phyloP scores from a whole-genome alignment of 2,888 invertebrate species.

The Drosophila bunnanda region DNA sequence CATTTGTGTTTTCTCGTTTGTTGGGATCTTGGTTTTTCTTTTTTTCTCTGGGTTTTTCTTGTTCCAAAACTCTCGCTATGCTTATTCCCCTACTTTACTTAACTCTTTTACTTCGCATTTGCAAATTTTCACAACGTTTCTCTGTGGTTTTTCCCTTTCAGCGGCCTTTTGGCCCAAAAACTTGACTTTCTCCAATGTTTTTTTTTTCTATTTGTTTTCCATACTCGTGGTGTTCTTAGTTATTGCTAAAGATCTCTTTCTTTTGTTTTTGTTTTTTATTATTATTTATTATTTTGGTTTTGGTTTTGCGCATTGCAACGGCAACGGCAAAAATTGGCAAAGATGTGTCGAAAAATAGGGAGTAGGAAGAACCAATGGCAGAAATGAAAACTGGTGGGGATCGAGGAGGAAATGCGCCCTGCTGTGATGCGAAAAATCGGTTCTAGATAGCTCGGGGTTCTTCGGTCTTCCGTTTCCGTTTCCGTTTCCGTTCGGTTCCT shows the following conservation, averaged over 20 bases:
- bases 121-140: constrained; percentile 50
- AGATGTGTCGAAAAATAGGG: constrained; percentile 49
- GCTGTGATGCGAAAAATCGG: constrained; percentile 40
- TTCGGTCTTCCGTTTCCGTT: not conserved
- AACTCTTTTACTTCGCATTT: constrained; percentile 37
- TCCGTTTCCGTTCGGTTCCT: not conserved
- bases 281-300: constrained; percentile 1
- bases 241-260: constrained; percentile 42
- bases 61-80: constrained; percentile 38
- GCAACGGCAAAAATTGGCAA: constrained; percentile 61
- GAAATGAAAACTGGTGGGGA: constrained; percentile 33
- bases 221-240: constrained; percentile 45
- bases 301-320: constrained; percentile 48
- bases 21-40: constrained; percentile 42
- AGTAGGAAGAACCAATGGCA: constrained; percentile 48
- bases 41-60: constrained; percentile 44
- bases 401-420: constrained; percentile 38
- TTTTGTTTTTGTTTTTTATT: constrained; percentile 9
- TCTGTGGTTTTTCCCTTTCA: constrained; percentile 36
- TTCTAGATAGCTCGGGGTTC: constrained; percentile 36
- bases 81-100: constrained; percentile 42
- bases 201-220: constrained; percentile 15
- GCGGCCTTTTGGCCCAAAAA: constrained; percentile 32
- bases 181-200: constrained; percentile 18
- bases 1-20: constrained; percentile 1